phyloP scores from a whole-genome alignment of 2,113 vertebrate genomes.

The Pantherophis guttatus region DNA sequence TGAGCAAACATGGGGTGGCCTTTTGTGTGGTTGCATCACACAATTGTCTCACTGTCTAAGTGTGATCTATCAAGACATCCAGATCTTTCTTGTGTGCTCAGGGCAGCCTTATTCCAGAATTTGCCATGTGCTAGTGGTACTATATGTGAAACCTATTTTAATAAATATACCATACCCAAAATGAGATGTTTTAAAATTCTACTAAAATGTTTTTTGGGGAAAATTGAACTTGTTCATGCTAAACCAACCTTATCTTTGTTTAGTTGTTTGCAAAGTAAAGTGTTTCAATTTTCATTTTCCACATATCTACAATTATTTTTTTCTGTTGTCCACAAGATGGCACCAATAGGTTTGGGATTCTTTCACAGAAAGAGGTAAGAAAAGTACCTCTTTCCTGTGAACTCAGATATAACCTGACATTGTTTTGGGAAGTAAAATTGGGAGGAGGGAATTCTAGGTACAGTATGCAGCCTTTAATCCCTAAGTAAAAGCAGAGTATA shows the following conservation, averaged over 20 bases:
- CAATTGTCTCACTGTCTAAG: neutral
- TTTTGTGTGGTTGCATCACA: neutral
- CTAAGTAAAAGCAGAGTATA: neutral
- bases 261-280: neutral
- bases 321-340: conserved; percentile 17
- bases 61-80: neutral
- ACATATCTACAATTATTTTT: neutral
- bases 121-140: neutral
- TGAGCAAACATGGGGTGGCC: neutral
- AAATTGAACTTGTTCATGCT: neutral
- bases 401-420: neutral
- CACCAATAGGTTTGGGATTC: neutral
- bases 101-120: neutral
- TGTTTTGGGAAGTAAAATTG: neutral
- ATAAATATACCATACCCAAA: neutral
- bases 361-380: neutral
- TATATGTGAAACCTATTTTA: neutral
- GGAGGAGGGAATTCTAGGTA: neutral
- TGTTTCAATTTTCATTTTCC: neutral
- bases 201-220: neutral
- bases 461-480: neutral
- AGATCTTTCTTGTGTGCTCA: neutral
- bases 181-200: neutral
- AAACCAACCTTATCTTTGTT: neutral
- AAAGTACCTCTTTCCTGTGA: neutral